A percentile compares a stretch with the other conserved stretches of the same genome.
phyloP scores from a whole-genome alignment of 2,888 invertebrate species.

The Incurvaria masculella region DNA sequence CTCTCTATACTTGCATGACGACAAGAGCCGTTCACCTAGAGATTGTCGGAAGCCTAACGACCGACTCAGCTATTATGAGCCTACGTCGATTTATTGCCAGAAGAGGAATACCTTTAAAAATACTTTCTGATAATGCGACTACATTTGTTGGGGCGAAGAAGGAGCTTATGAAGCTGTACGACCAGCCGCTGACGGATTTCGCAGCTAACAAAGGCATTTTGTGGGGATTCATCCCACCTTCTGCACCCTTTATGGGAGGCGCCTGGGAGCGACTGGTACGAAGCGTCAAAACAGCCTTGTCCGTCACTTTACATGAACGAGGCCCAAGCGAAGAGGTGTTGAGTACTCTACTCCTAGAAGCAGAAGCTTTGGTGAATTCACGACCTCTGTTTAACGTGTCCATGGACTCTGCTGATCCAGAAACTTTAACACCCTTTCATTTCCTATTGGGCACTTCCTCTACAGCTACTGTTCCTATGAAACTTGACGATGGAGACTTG shows the following conservation, averaged over 20 bases:
- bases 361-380: slow-evolving; percentile 3
- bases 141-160: slow-evolving; percentile 7
- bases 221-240: slow-evolving; percentile 4
- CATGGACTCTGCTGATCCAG: not conserved
- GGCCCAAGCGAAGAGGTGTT: slow-evolving; percentile 1
- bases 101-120: slow-evolving; percentile 6
- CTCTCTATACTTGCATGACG: not conserved
- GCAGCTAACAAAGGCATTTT: slow-evolving; percentile 2
- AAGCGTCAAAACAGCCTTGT: not conserved
- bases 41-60: not conserved
- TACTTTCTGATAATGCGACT: slow-evolving; percentile 13
- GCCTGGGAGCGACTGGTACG: slow-evolving; percentile 3
- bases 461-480: not conserved
- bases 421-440: slow-evolving; percentile 5
- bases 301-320: not conserved
- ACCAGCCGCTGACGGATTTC: not conserved
- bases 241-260: slow-evolving; percentile 2
- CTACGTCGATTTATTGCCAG: slow-evolving; percentile 7
- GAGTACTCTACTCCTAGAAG: slow-evolving; percentile 1
- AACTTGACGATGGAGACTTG: slow-evolving; percentile 3
- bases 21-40: not conserved
- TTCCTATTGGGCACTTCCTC: slow-evolving; percentile 3
- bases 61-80: slow-evolving; percentile 1
- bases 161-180: not conserved
- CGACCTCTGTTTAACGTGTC: slow-evolving; percentile 1